Base-by-base conservation (phyloP, 1,140 invertebrate genomes). In the Tetramorium parvispinum region DNA sequence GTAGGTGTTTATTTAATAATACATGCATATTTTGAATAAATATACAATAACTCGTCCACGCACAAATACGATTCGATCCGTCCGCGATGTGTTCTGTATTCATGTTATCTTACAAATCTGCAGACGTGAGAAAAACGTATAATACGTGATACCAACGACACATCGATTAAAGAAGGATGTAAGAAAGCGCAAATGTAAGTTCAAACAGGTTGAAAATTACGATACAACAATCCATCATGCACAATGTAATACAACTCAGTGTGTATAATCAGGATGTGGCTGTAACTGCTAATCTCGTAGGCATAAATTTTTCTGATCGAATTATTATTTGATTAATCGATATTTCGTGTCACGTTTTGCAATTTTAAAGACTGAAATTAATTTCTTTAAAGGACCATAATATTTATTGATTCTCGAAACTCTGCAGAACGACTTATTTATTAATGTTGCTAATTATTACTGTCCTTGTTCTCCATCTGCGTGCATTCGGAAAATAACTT, bases 11-110 rank as follows among this genome's bases (percentile, higher is more conserved):
- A 90, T 91, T 90, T 90, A 16, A 73, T 70, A 53, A 79, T 87
- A 51, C 61, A 77, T 91, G 89, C 89, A 91, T 18, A 61, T 51
- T 77, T 82, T 13, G 66, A 90, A 85, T 88, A 91, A 90, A 91
- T 85, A 82, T 78, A 70, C 53, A 65, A 66, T 71, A 73, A 40
- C 55, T 70, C 4, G 65, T 70, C 13, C 51, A 32, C 18, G 63
- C 27, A 57, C 49, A 27, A 68, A 16, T 77, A 68, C 11, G 46
- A 68, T 46, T 16, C n/a, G 13, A 21, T 27, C 11, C 0, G 16
- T 46, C 27, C n/a, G 32, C 32, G 46, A 24, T 27, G 24, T 71
- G 16, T 57, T 51, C 27, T 18, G 40, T 37, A 71, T 32, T 37
- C 10, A 3, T 57, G 51, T 83, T 24, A 59, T 32, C 7, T 73